Base-by-base conservation (phyloP, 1,140 invertebrate species). In the Drosophila gunungcola region DNA sequence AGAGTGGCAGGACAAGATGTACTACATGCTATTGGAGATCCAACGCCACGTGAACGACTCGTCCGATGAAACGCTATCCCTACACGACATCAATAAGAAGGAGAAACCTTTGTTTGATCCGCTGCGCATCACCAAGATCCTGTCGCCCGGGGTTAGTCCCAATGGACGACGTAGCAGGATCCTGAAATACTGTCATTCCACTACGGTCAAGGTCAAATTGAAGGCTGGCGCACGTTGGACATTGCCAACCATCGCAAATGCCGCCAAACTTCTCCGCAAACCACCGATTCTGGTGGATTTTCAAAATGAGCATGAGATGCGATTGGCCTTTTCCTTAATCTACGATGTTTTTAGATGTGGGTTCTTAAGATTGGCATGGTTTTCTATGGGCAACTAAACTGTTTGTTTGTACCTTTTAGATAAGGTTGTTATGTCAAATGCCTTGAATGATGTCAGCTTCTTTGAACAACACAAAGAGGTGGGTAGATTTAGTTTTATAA, bases 341-440 rank as follows among this genome's bases (percentile, higher is more conserved):
- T 97, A 96, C 84, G 96, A 97, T 80, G 96, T 96, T 2, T 95
- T 96, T 60, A 92, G 96, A 89, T 96, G 96, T 97, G 93, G 94
- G 95, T 94, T 60, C 4, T n/a, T 13, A 6, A 2, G 25, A 96
- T 96, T 94, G 51, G 94, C 16, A 95, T 2, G 95, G 95, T 70
- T 3, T 7, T 25, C 42, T 13, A 3, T 10, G 0, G 13, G 21
- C 1, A 13, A 32, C 0, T 27, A 21, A 9, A 32, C 5, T 21
- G 9, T 57, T 94, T 94, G 0, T 91, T 53, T 12, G 10, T 21
- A 34, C 9, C 4, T 53, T 55, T 0, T 43, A 96, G 96, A 96
- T 93, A 96, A 96, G 89, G 93, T 94, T 27, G 94, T 96, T 45
- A 89, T 96, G 46, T 94, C 94, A 54, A 94, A 95, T 78, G 94